A percentile compares a stretch with the other conserved stretches of the same genome.
These are phyloP conservation scores for Chrysolina haemoptera DNA, from an alignment of 2,888 invertebrate species.

Conservation along the genomic window DNA sequence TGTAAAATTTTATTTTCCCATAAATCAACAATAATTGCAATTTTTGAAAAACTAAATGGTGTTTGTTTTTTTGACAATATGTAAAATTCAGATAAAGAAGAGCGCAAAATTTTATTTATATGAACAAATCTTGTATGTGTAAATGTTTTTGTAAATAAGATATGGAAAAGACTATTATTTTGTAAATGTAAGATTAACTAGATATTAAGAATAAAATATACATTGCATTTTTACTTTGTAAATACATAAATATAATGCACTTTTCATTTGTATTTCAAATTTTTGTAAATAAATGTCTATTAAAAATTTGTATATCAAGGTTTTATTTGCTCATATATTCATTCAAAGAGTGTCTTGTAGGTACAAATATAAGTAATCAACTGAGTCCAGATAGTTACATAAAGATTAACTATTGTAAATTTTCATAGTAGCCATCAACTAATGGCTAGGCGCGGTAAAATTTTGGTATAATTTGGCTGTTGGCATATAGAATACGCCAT, in stretches of 20 bases:
- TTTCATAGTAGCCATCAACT: no score
- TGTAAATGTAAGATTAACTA: conserved; percentile 63
- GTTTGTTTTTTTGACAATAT: conserved; percentile 27
- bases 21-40: conserved; percentile 27
- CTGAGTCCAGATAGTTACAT: no score
- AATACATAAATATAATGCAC: conserved; percentile 61
- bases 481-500: no score
- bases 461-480: no score
- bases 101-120: conserved; percentile 50
- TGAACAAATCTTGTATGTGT: conserved; percentile 54
- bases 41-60: conserved; percentile 32
- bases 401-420: no score
- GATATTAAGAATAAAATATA: conserved; percentile 57
- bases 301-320: conserved; percentile 52
- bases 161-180: conserved; percentile 60
- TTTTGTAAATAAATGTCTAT: conserved; percentile 69
- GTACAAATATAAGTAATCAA: no score
- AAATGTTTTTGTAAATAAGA: conserved; percentile 62
- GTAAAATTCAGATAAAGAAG: conserved; percentile 30
- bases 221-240: conserved; percentile 64
- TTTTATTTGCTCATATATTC: background rate
- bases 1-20: conserved; percentile 31
- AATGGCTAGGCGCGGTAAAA: no score
- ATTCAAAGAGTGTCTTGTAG: no score
- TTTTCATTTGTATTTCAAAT: conserved; percentile 67